A percentile compares a stretch with the other conserved stretches of the same genome.
phyloP scores from a whole-genome alignment of 2,113 vertebrate species.

The Semicossyphus pulcher region DNA sequence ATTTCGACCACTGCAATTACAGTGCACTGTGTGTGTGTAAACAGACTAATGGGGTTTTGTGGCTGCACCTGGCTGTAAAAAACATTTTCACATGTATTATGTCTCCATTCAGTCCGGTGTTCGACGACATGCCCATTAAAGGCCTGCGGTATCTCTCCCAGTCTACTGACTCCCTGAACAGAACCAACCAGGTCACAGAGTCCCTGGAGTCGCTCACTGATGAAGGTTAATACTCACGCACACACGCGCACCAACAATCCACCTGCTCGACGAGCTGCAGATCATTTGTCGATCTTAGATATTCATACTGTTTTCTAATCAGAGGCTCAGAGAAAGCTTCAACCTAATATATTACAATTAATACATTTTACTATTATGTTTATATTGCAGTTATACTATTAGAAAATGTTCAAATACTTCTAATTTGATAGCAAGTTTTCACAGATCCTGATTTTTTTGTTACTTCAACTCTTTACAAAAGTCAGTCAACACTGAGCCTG shows the following conservation, averaged over 20 bases:
- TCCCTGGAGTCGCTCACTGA: constrained; percentile 95
- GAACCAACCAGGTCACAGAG: constrained; percentile 92
- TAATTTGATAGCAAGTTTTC: no score
- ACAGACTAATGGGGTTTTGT: neutral
- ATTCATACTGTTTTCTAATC: no score
- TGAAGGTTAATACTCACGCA: constrained; percentile 86
- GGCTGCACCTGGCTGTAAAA: neutral
- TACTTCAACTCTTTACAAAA: no score
- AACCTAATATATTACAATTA: no score
- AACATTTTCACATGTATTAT: neutral
- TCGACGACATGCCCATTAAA: constrained; percentile 90
- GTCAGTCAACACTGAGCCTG: no score
- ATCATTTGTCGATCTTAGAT: no score
- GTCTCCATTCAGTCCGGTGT: constrained; percentile 85
- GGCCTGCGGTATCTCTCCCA: constrained; percentile 92
- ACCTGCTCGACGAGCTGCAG: no score
- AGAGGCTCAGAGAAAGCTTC: no score
- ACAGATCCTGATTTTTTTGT: no score
- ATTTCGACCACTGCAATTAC: neutral
- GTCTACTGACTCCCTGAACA: constrained; percentile 95
- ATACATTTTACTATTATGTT: no score
- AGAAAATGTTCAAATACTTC: no score
- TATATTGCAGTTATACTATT: no score
- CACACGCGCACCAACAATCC: neutral
- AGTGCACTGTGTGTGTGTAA: neutral